These are phyloP conservation scores for Lepidurus couesii DNA, from an alignment of 1,140 invertebrate genomes.

Conservation along the genomic window DNA sequence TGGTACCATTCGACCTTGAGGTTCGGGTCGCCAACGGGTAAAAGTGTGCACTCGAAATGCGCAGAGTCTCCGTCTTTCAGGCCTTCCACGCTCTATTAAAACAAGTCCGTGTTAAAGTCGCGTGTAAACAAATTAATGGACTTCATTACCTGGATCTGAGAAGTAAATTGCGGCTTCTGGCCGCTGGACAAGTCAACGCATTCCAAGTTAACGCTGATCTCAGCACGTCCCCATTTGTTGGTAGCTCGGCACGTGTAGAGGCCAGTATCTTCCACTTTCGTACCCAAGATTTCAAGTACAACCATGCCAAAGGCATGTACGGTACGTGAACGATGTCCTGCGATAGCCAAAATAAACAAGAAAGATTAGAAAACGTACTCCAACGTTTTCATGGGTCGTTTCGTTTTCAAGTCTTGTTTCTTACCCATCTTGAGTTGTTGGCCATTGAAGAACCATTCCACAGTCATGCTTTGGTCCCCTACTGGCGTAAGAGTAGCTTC, in stretches of 20 bases:
- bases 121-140: slow-evolving; percentile 35
- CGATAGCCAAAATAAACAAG: slow-evolving; percentile 20
- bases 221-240: slow-evolving; percentile 79
- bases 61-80: slow-evolving; percentile 85
- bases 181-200: slow-evolving; percentile 77
- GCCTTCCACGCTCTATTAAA: slow-evolving; percentile 59
- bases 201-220: slow-evolving; percentile 74
- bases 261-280: slow-evolving; percentile 80
- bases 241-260: slow-evolving; percentile 78
- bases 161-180: slow-evolving; percentile 79
- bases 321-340: slow-evolving; percentile 70
- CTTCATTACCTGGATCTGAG: slow-evolving; percentile 57
- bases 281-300: slow-evolving; percentile 85
- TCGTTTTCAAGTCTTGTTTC: background rate
- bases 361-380: background rate
- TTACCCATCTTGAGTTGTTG: slow-evolving; percentile 54
- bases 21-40: slow-evolving; percentile 87
- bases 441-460: slow-evolving; percentile 97
- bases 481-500: slow-evolving; percentile 88
- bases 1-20: slow-evolving; percentile 95
- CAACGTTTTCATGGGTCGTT: background rate
- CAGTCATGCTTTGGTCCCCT: slow-evolving; percentile 90
- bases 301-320: slow-evolving; percentile 93
- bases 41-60: slow-evolving; percentile 85
- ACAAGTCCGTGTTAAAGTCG: slow-evolving; percentile 44